These are phyloP conservation scores for Mormyrops attenuatus DNA, from an alignment of 2,797 vertebrate genomes.

Conservation along the genomic window DNA sequence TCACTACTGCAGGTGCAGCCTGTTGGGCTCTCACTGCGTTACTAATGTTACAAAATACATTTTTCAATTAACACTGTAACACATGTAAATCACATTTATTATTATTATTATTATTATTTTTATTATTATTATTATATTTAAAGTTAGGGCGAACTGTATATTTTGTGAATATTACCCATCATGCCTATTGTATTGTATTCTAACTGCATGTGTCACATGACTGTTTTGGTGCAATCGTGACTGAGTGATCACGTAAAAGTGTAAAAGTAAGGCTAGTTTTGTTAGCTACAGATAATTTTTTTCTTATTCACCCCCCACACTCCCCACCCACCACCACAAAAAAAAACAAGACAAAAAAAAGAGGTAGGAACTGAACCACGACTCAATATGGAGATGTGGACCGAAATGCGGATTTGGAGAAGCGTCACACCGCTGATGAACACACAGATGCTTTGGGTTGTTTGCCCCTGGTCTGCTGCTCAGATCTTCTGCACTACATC, in stretches of 20 bases:
- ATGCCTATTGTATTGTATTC: neutral
- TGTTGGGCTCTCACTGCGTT: neutral
- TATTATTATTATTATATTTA: neutral
- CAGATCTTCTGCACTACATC: neutral
- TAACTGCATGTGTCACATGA: neutral
- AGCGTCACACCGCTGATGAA: neutral
- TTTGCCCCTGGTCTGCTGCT: neutral
- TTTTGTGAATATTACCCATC: neutral
- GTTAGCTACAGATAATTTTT: neutral
- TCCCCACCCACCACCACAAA: neutral
- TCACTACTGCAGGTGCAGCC: neutral
- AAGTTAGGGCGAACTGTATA: neutral
- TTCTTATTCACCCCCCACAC: neutral
- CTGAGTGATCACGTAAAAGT: neutral
- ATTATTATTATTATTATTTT: neutral
- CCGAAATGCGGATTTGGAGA: neutral
- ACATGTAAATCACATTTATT: neutral
- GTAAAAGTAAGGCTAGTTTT: neutral
- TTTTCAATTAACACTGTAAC: neutral
- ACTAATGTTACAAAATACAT: neutral
- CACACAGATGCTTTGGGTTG: neutral
- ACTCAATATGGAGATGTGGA: neutral
- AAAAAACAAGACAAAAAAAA: neutral
- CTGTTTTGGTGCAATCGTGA: neutral
- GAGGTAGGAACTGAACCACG: neutral